Base-by-base conservation (phyloP, 2,113 vertebrate species). In the Apaloderma vittatum region DNA sequence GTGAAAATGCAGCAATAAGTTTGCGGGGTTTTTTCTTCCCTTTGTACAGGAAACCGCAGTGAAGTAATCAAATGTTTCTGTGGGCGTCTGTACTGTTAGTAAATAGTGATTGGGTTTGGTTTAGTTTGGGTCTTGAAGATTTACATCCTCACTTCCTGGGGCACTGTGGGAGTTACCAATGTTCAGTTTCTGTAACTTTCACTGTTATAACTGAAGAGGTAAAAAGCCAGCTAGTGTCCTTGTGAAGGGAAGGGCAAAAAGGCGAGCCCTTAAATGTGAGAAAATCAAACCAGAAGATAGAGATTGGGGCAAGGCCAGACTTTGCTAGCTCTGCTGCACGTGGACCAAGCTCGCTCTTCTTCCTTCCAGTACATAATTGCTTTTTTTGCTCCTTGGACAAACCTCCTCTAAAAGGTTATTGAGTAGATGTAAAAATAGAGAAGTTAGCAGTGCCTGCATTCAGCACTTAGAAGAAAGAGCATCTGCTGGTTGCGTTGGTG, bases 281-380 rank as follows among this genome's bases (percentile, higher is more conserved):
- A n/a, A 67, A 77, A 54, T 63, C 11, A 78, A 61, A 27, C 22
- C 11, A n/a, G 32, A 65, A 54, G 37, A 21, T 2, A 24, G 43
- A 36, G 80, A 29, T 34, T 1, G 1, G 7, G 19, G 20, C 51
- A 57, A 86, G 58, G 70, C 12, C 8, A 49, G 29, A 9, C 23
- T 37, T 21, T 23, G 24, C 65, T 75, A 65, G 17, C 36, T 76
- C 59, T 91, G 17, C 84, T 63, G 37, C 29, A 23, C 0, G 2
- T 67, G 34, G 51, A 89, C 58, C 17, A 43, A 85, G 36, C 17
- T 58, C 4, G 1, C 5, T 77, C 6, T 51, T 90, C 45, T 67
- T 71, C 21, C 26, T 72, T 78, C 9, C 40, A 17, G 2, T 15
- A 27, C 3, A 2, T 37, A 36, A n/a, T 19, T 0, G 1, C 21